A percentile compares a stretch with the other conserved stretches of the same genome.
Evolutionary conservation across 2,888 invertebrate genomes (phyloP).

Genomic region (Erannis defoliaria): DNA sequence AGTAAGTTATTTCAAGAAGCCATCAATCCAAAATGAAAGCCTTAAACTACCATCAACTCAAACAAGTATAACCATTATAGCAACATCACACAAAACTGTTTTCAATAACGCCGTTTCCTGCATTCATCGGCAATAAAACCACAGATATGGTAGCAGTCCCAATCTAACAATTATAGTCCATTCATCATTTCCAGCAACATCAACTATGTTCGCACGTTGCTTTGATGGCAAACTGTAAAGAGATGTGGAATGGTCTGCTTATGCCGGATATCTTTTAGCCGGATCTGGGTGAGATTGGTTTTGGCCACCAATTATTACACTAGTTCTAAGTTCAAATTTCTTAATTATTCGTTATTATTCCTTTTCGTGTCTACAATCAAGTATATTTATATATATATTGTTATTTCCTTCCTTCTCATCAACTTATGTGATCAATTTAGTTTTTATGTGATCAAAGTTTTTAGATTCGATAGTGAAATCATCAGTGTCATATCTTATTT

Average conservation of each 20-base stretch:
- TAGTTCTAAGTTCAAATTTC: too few species aligned
- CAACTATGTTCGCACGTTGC: conserved; percentile 44
- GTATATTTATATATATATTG: too few species aligned
- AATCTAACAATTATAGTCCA: conserved; percentile 43
- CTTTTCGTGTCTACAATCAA: too few species aligned
- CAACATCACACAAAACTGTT: conserved; percentile 27
- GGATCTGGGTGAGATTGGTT: too few species aligned
- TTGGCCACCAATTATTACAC: too few species aligned
- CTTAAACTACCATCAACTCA: conserved; percentile 17
- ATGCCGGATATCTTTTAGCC: conserved; percentile 10
- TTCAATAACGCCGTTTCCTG: conserved; percentile 37
- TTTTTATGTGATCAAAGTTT: too few species aligned
- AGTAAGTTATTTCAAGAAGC: not conserved
- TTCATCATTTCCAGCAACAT: conserved; percentile 43
- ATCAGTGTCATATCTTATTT: too few species aligned
- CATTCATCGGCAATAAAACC: conserved; percentile 36
- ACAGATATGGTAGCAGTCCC: conserved; percentile 24
- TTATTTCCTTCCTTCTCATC: too few species aligned
- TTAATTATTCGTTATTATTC: too few species aligned
- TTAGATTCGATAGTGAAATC: too few species aligned
- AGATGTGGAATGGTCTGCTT: conserved; percentile 5
- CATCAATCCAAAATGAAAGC: conserved; percentile 25
- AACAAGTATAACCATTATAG: conserved; percentile 13
- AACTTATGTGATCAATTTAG: too few species aligned
- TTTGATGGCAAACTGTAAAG: conserved; percentile 36